A percentile compares a stretch with the other conserved stretches of the same genome.
Evolutionary conservation across 1,140 invertebrate species (phyloP).

Genomic region (Scaptomyza graminum): DNA sequence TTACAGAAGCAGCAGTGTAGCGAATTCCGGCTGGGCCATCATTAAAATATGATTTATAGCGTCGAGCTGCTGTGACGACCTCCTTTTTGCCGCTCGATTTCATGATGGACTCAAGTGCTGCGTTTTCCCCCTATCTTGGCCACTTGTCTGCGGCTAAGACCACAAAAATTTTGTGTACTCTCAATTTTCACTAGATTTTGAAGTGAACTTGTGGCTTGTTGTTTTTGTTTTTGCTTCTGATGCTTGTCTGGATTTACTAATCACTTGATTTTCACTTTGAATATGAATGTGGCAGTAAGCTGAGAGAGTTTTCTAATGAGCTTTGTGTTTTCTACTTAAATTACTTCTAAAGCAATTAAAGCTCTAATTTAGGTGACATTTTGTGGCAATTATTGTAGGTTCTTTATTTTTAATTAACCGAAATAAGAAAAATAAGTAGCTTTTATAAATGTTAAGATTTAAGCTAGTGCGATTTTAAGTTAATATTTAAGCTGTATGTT

Average conservation of each 20-base stretch:
- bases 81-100: conserved; percentile 18
- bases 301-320: conserved; percentile 40
- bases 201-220: conserved; percentile 8
- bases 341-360: conserved; percentile 42
- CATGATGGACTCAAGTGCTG: conserved; percentile 45
- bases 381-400: conserved; percentile 14
- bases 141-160: conserved; percentile 24
- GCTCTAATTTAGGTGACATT: conserved; percentile 48
- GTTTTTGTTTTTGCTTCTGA: neutral
- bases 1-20: conserved; percentile 47
- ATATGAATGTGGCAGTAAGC: conserved; percentile 56
- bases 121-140: conserved; percentile 24
- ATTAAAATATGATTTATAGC: conserved; percentile 80
- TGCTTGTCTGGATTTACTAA: conserved; percentile 24
- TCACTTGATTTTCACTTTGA: conserved; percentile 44
- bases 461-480: too few species aligned
- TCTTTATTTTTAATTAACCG: conserved; percentile 39
- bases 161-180: conserved; percentile 43
- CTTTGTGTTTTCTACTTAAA: conserved; percentile 5
- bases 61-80: conserved; percentile 20
- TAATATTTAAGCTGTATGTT: neutral
- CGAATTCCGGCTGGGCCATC: conserved; percentile 66
- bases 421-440: neutral
- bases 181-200: conserved; percentile 39
- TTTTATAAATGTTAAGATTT: neutral